Evolutionary conservation across 2,888 invertebrate genomes (phyloP).

Genomic region (Athrips mouffetella): DNA sequence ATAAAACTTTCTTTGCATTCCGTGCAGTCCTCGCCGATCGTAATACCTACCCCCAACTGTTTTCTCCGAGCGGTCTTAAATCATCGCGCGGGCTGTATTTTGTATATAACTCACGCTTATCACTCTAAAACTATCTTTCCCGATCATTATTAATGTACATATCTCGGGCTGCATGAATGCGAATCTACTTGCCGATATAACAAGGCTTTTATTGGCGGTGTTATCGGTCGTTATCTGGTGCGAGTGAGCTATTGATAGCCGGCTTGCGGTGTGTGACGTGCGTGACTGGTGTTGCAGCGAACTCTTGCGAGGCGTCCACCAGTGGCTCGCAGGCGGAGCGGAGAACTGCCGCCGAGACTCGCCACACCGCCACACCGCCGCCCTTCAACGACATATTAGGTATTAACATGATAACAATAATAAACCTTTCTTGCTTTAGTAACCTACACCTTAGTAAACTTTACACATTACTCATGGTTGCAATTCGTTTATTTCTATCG

Average conservation of each 20-base stretch:
- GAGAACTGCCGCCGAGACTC: constrained; percentile 44
- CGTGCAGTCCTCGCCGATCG: too few relatives aligned
- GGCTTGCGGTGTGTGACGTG: constrained; percentile 43
- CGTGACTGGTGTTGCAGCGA: constrained; percentile 59
- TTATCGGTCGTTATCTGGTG: constrained; percentile 63
- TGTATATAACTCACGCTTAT: background rate
- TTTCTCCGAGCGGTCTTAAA: background rate
- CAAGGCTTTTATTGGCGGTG: constrained; percentile 30
- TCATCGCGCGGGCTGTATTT: too few relatives aligned
- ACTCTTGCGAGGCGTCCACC: constrained; percentile 46
- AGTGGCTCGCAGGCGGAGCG: constrained; percentile 49
- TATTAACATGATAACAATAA: constrained; percentile 25
- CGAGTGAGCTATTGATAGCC: constrained; percentile 56
- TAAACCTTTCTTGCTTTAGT: background rate
- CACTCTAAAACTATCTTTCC: background rate
- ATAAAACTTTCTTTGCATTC: too few relatives aligned
- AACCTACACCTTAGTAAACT: background rate
- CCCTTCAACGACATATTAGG: constrained; percentile 62
- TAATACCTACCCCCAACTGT: too few relatives aligned
- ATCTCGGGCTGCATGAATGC: background rate
- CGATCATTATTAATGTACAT: constrained; percentile 2
- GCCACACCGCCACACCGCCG: constrained; percentile 53
- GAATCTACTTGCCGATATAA: constrained; percentile 8
- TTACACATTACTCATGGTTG: too few relatives aligned
- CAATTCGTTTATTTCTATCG: too few relatives aligned